phyloP scores from a whole-genome alignment of 2,888 invertebrate genomes.

The Pristionchus entomophagus region DNA sequence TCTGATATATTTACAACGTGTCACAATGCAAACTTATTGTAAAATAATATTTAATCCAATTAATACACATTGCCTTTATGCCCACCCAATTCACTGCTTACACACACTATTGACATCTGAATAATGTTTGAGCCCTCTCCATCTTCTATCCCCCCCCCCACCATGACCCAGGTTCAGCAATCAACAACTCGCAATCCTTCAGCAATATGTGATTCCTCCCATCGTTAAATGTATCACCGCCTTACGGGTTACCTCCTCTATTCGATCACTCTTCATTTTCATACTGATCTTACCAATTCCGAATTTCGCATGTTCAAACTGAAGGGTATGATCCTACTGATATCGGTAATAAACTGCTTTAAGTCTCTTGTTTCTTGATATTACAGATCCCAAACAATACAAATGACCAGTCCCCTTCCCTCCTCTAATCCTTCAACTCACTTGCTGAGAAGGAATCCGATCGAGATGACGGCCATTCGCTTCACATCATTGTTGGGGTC shows the following conservation, averaged over 20 bases:
- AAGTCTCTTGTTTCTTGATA: neutral
- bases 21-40: constrained; percentile 9
- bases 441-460: constrained; percentile 96
- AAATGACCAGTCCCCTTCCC: neutral
- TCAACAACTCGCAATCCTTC: neutral
- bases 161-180: neutral
- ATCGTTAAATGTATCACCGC: neutral
- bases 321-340: constrained; percentile 10
- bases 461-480: constrained; percentile 96
- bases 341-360: constrained; percentile 38
- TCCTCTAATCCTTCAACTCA: constrained; percentile 73
- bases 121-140: too few species aligned
- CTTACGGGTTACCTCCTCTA: neutral
- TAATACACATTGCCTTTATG: neutral
- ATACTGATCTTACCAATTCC: neutral
- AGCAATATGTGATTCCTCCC: neutral
- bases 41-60: neutral
- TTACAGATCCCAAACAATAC: neutral
- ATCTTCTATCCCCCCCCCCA: too few species aligned
- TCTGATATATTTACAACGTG: neutral
- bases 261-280: neutral
- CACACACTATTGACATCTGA: too few species aligned
- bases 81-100: neutral
- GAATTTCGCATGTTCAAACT: neutral
- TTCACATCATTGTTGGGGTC: constrained; percentile 99